These are phyloP conservation scores for Todiramphus saurophagus DNA, from an alignment of 2,113 vertebrate species.

Conservation along the genomic window DNA sequence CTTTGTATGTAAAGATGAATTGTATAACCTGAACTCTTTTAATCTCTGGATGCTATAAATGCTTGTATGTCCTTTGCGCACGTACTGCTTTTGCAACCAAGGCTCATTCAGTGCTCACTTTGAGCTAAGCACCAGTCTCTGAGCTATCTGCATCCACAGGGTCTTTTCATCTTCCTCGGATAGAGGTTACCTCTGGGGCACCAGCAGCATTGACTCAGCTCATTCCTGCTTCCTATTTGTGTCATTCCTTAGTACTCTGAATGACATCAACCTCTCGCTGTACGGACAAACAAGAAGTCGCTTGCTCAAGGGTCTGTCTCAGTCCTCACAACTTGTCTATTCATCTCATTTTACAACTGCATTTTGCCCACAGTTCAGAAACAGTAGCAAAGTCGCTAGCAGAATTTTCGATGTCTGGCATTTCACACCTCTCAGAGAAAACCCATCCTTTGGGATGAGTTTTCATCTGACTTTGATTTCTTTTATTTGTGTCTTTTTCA, in stretches of 20 bases:
- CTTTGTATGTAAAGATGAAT: slow-evolving; percentile 8
- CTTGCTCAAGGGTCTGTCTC: background rate
- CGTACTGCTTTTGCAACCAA: background rate
- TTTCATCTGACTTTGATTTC: background rate
- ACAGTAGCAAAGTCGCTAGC: background rate
- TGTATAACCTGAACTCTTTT: background rate
- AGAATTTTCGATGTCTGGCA: background rate
- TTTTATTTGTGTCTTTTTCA: background rate
- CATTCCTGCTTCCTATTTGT: background rate
- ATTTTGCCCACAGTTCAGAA: background rate
- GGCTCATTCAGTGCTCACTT: background rate
- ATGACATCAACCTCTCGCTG: background rate
- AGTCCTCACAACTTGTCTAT: background rate
- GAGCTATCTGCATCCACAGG: background rate
- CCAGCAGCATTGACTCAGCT: background rate
- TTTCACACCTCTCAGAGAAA: background rate
- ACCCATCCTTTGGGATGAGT: rapidly evolving
- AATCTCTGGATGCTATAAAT: slow-evolving; percentile 21
- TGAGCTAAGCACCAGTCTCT: background rate
- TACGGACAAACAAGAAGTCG: background rate
- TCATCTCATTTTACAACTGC: background rate
- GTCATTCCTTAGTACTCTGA: background rate
- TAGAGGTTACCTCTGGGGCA: background rate
- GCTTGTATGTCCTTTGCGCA: background rate
- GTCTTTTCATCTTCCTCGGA: background rate